A percentile compares a stretch with the other conserved stretches of the same genome.
These are phyloP conservation scores for Tortricodes alternella DNA, from an alignment of 2,888 invertebrate genomes.

Conservation along the genomic window DNA sequence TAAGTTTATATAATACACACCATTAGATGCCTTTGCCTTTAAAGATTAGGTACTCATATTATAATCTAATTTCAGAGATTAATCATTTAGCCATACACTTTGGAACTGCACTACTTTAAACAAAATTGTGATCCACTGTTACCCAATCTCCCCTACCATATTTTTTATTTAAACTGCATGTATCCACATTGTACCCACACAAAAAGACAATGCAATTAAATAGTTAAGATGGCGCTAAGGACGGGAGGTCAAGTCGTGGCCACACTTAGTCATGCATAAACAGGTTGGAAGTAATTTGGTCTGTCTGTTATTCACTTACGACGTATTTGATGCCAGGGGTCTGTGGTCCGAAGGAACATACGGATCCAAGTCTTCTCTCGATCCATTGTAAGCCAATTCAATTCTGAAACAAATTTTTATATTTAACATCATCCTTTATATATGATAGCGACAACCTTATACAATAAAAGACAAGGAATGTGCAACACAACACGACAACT, in stretches of 20 bases:
- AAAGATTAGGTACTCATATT: too few relatives aligned
- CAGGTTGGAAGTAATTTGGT: too few relatives aligned
- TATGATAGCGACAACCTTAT: too few relatives aligned
- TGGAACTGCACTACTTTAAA: not conserved
- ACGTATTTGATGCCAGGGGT: slow-evolving; percentile 68
- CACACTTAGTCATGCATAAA: too few relatives aligned
- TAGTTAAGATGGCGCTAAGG: too few relatives aligned
- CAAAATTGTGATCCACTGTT: slow-evolving; percentile 23
- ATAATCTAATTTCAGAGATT: not conserved
- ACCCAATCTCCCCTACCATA: slow-evolving; percentile 22
- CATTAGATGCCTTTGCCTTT: too few relatives aligned
- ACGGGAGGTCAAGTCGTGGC: too few relatives aligned
- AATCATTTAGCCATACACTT: slow-evolving; percentile 4
- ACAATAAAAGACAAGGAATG: too few relatives aligned
- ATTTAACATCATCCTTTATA: too few relatives aligned
- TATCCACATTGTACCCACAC: too few relatives aligned
- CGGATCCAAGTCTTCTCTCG: slow-evolving; percentile 73
- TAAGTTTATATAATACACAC: slow-evolving; percentile 9
- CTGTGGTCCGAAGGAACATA: slow-evolving; percentile 71
- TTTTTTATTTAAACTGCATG: too few relatives aligned
- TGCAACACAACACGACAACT: not conserved
- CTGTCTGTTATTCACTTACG: slow-evolving; percentile 46
- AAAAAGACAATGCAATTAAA: too few relatives aligned
- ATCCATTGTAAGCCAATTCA: slow-evolving; percentile 74
- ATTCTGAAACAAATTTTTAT: slow-evolving; percentile 64